Evolutionary conservation across 2,113 vertebrate genomes (phyloP).

Genomic region (Typhlomys cinereus): DNA sequence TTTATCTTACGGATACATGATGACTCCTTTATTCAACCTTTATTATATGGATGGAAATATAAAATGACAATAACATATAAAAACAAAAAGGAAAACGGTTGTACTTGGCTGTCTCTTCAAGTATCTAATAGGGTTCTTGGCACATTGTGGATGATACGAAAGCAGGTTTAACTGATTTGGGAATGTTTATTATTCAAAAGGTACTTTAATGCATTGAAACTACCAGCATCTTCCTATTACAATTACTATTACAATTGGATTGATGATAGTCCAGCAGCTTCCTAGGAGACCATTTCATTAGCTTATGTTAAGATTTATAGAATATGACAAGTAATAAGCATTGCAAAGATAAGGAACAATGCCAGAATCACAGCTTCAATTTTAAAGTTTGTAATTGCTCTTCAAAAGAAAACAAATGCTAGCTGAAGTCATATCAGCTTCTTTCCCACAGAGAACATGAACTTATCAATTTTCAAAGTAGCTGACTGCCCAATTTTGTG

Average conservation of each 20-base stretch:
- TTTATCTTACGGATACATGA: no score
- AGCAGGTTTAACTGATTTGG: conserved; percentile 22
- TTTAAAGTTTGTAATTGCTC: neutral
- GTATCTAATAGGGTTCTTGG: neutral
- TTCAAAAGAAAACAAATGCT: neutral
- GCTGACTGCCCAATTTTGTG: neutral
- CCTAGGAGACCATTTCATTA: neutral
- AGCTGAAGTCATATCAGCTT: neutral
- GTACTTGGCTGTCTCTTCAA: neutral
- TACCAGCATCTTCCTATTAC: neutral
- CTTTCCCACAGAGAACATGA: neutral
- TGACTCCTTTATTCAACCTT: no score
- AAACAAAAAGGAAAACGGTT: no score
- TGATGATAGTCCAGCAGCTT: neutral
- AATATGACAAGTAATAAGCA: neutral
- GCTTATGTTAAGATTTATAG: neutral
- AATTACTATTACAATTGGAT: neutral
- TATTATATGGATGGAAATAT: no score
- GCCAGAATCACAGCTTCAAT: neutral
- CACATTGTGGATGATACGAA: neutral
- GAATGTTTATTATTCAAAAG: conserved; percentile 21
- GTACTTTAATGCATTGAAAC: neutral
- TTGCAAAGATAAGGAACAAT: neutral
- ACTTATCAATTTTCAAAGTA: neutral
- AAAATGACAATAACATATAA: no score